Base-by-base conservation (phyloP, 2,113 vertebrate species). In the Dasyurus viverrinus region DNA sequence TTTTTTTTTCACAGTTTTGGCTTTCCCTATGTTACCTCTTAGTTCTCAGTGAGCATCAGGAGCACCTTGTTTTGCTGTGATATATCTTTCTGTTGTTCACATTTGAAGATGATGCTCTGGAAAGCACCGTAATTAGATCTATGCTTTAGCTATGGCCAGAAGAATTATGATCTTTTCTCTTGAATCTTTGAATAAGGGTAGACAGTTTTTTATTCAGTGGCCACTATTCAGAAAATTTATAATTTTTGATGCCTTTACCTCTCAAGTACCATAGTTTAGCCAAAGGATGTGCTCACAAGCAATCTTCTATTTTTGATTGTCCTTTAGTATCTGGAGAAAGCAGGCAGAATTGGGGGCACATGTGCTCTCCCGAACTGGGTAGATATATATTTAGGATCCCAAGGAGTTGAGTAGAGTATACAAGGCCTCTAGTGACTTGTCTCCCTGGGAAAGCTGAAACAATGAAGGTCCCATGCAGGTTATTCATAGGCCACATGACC, bases 1-100 rank as follows among this genome's bases (percentile, higher is more conserved):
- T 97, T 97, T 96, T 52, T 52, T 52, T 52, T 50, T 50, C 94
- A 96, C 95, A 4, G 27, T 0, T 89, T 96, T 95, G 90, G 94
- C 93, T 92, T 54, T n/a, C 84, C 93, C 52, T 53, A 22, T 46
- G 52, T 52, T 92, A 90, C 36, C 94, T 57, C 54, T 57, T 26
- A 68, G 54, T 57, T 92, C 26, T 90, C 91, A 22, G 0, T 89
- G 94, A 92, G 92, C 93, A 93, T 52, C 27, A 54, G 36, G 16
- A 89, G 91, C 53, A 93, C 94, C 68, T 53, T 0, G 0, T 55
- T 47, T 48, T 50, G 16, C 42, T 42, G 68, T n/a, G 16, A 84
- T 84, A 84, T 22, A 89, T 30, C 42, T 57, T 68, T 36, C 60
- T 93, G 14, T 22, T 55, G 27, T 93, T 50, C 46, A 22, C 54